Evolutionary conservation across 2,797 vertebrate genomes (phyloP).

Genomic region (Hypotaenidia okinawae): DNA sequence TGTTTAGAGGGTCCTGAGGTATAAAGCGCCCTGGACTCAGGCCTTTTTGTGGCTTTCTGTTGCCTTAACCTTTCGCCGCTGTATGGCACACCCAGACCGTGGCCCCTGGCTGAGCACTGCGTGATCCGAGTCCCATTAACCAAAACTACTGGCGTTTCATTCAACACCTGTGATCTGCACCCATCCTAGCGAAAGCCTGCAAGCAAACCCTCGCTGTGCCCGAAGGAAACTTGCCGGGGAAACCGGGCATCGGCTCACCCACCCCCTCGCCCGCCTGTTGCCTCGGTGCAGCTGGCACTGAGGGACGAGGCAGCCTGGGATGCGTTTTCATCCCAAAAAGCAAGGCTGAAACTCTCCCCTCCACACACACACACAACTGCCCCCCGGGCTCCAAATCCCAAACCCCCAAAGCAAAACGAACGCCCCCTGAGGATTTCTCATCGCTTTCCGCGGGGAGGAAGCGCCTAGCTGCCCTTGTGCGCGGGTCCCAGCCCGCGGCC

Average conservation of each 20-base stretch:
- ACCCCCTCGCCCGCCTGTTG: no score
- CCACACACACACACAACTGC: no score
- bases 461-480: no score
- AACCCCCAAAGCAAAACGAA: no score
- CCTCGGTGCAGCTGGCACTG: not conserved
- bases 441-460: no score
- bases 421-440: no score
- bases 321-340: not conserved
- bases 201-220: not conserved
- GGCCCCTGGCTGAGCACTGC: not conserved
- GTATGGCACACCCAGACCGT: rapidly evolving
- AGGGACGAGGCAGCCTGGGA: not conserved
- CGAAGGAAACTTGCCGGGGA: not conserved
- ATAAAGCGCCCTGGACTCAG: not conserved
- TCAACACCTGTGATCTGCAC: not conserved
- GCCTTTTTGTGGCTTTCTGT: not conserved
- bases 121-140: rapidly evolving
- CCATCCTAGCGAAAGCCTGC: not conserved
- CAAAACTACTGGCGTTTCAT: not conserved
- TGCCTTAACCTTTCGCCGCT: not conserved
- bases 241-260: not conserved
- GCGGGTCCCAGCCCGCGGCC: no score
- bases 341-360: not conserved
- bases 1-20: not conserved
- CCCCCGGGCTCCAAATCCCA: no score